These are phyloP conservation scores for Junonia oenone DNA, from an alignment of 2,888 invertebrate genomes.

Conservation along the genomic window DNA sequence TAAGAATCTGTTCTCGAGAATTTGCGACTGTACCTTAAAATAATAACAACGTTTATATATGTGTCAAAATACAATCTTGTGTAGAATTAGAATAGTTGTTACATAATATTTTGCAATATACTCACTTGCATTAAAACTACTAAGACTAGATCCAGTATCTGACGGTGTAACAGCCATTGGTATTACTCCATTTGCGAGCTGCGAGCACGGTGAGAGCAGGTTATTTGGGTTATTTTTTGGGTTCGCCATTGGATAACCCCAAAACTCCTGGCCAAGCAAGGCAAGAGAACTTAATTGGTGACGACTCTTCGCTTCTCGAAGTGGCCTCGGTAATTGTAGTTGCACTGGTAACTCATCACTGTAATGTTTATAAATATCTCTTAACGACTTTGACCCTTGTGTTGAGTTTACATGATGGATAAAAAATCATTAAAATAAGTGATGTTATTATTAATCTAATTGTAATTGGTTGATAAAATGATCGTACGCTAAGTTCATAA, in stretches of 20 bases:
- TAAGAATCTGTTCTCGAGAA: slow-evolving; percentile 59
- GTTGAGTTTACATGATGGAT: not conserved
- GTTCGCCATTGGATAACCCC: slow-evolving; percentile 89
- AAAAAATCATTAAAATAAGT: too few species aligned
- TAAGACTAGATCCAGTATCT: slow-evolving; percentile 85
- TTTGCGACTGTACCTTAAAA: slow-evolving; percentile 58
- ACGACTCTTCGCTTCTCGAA: slow-evolving; percentile 92
- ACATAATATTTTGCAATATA: slow-evolving; percentile 16
- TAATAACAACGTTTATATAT: not conserved
- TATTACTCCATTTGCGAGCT: slow-evolving; percentile 55
- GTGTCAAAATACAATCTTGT: too few species aligned
- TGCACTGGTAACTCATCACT: slow-evolving; percentile 96
- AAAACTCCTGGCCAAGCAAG: slow-evolving; percentile 92
- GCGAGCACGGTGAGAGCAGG: slow-evolving; percentile 59
- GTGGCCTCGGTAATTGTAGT: slow-evolving; percentile 89
- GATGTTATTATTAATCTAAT: too few species aligned
- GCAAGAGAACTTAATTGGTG: slow-evolving; percentile 95
- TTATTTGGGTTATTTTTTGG: slow-evolving; percentile 78
- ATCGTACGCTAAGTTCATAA: too few species aligned
- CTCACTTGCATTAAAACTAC: slow-evolving; percentile 84
- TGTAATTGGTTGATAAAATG: too few species aligned
- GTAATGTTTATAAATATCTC: slow-evolving; percentile 39
- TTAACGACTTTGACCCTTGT: not conserved
- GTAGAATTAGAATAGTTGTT: not conserved
- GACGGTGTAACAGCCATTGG: slow-evolving; percentile 80